Conservation (phyloP, 2,113 vertebrate genomes). For the Microcebus tavaratra region DNA sequence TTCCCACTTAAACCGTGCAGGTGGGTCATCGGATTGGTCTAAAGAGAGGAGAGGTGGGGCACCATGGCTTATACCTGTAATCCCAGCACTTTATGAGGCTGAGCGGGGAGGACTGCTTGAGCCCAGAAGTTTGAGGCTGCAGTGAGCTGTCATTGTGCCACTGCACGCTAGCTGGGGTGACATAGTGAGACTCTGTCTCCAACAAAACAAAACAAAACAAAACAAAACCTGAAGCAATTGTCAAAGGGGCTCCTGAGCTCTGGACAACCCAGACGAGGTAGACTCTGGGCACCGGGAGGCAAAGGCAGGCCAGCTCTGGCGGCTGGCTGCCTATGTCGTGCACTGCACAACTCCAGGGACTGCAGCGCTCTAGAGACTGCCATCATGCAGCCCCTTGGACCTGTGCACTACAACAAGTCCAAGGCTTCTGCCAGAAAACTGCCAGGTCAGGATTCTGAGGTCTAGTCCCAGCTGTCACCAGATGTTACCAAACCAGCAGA, state of each 20-base stretch:
- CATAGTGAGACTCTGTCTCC: too few relatives aligned
- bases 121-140: too few relatives aligned
- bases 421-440: background rate
- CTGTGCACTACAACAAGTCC: background rate
- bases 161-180: too few relatives aligned
- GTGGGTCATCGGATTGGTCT: background rate
- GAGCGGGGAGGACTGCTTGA: too few relatives aligned
- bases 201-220: too few relatives aligned
- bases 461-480: background rate
- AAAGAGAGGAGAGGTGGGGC: background rate
- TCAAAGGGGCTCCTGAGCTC: background rate
- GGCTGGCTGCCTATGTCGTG: too few relatives aligned
- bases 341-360: background rate
- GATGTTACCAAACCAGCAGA: background rate
- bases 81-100: too few relatives aligned
- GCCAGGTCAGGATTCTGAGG: background rate
- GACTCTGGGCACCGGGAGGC: accelerated
- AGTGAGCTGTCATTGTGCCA: too few relatives aligned
- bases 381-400: background rate
- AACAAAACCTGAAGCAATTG: background rate
- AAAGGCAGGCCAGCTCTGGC: background rate
- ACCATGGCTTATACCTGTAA: too few relatives aligned
- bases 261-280: background rate
- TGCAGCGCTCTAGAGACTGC: background rate
- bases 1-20: background rate